Conservation (phyloP, 2,888 invertebrate genomes). For the Asteroscopus sphinx region DNA sequence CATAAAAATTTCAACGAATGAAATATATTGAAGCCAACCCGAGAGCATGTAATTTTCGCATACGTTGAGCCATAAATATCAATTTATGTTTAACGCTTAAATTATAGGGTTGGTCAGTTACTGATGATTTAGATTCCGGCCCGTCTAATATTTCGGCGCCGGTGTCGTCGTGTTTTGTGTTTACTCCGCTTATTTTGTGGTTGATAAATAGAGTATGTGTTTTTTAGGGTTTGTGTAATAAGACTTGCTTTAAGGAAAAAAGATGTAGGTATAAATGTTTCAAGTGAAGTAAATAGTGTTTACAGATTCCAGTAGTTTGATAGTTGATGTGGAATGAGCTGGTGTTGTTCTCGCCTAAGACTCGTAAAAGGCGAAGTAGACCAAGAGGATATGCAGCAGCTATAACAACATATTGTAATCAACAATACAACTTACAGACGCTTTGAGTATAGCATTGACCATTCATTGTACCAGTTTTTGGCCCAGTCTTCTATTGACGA, state of each 20-base stretch:
- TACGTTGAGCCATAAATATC: conserved; percentile 74
- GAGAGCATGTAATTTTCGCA: conserved; percentile 73
- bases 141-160: conserved; percentile 67
- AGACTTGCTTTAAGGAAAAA: too few species aligned
- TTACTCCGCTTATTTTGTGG: conserved; percentile 16
- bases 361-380: too few species aligned
- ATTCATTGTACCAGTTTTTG: too few species aligned
- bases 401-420: too few species aligned
- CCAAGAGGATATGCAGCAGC: too few species aligned
- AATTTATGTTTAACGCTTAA: conserved; percentile 73
- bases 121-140: conserved; percentile 67
- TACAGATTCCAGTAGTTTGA: too few species aligned
- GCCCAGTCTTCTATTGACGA: too few species aligned
- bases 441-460: too few species aligned
- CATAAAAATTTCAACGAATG: conserved; percentile 45
- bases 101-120: conserved; percentile 71
- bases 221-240: background rate
- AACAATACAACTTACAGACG: too few species aligned
- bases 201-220: conserved; percentile 19
- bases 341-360: too few species aligned
- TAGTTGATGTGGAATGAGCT: too few species aligned
- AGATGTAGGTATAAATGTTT: background rate
- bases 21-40: conserved; percentile 55
- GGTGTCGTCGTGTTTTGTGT: conserved; percentile 26
- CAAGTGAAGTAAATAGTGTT: background rate